These are phyloP conservation scores for Chrysochloris asiatica DNA, from an alignment of 2,113 vertebrate species.

Conservation along the genomic window DNA sequence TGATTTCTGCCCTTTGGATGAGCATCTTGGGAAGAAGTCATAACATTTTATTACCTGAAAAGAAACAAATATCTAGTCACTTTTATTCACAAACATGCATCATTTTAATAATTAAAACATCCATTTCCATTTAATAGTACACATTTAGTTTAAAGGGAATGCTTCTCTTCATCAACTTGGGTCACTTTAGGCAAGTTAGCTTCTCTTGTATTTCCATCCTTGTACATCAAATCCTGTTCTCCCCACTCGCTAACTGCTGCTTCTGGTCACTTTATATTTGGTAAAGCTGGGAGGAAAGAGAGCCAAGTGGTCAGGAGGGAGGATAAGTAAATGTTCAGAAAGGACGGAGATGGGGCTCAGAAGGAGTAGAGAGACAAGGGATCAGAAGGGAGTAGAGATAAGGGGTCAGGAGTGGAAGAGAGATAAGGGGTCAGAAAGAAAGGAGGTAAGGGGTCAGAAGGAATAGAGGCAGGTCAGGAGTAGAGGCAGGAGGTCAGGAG, in stretches of 20 bases:
- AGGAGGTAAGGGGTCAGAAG: too few species aligned
- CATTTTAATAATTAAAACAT: not conserved
- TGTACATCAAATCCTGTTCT: not conserved
- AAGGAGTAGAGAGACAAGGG: too few species aligned
- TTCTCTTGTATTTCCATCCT: not conserved
- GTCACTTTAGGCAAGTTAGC: not conserved
- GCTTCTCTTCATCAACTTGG: too few species aligned
- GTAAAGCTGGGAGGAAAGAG: not conserved
- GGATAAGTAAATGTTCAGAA: not conserved
- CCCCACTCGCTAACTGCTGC: not conserved
- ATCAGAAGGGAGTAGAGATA: too few species aligned
- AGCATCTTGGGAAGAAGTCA: not conserved
- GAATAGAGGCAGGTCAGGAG: too few species aligned
- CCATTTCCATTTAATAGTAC: not conserved
- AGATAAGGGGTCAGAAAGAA: too few species aligned
- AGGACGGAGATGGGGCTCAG: too few species aligned
- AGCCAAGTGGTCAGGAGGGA: not conserved
- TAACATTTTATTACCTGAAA: constrained; percentile 24
- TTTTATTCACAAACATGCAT: not conserved
- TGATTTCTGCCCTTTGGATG: not conserved
- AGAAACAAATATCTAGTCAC: not conserved
- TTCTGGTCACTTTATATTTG: not conserved
- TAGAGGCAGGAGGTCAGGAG: not conserved
- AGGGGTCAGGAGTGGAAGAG: too few species aligned
- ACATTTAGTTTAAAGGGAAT: not conserved